Base-by-base conservation (phyloP, 2,113 vertebrate genomes). In the Pygathrix nemaeus region DNA sequence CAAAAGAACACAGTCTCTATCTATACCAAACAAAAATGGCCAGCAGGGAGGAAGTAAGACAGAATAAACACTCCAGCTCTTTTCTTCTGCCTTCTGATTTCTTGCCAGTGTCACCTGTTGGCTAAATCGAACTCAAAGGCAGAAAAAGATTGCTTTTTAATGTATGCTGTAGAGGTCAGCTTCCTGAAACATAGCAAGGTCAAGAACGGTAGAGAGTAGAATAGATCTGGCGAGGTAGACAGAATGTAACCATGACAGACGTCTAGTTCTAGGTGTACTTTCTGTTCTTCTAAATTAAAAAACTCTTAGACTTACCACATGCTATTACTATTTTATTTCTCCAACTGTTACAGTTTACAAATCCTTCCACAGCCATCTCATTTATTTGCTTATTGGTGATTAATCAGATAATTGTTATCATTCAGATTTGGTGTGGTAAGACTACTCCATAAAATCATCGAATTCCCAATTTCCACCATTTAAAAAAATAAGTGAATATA, bases 331-430 rank as follows among this genome's bases (percentile, higher is more conserved):
- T 9, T 81, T 68, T 94, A 52, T n/a, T 90, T 10, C 23, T 90
- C 17, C 64, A 16, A 40, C 50, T 55, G 2, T 92, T 93, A 68
- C 1, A 83, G 25, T 79, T 32, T 84, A 13, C 0, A 45, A 5
- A 68, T 80, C 57, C 55, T 78, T 93, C 73, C 64, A 85, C 11
- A 48, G 84, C 57, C 50, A 93, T 9, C n/a, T 87, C 40, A 93
- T 50, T 87, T 1, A 75, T 86, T 90, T 96, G 61, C 70, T 79
- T 88, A 21, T 93, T 94, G 70, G 30, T 93, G 81, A 18, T 59
- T 50, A 75, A 59, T 80, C 64, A 82, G 35, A 57, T 48, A 52
- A 43, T 68, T 81, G 85, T 43, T 64, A 61, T 64, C 32, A 55
- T 89, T 85, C n/a, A 86, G 43, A 32, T 82, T 78, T 82, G 81